Evolutionary conservation across 2,888 invertebrate genomes (phyloP), one percentile per base, ranked within the genome.

Genomic region (Drosophila quinaria): DNA sequence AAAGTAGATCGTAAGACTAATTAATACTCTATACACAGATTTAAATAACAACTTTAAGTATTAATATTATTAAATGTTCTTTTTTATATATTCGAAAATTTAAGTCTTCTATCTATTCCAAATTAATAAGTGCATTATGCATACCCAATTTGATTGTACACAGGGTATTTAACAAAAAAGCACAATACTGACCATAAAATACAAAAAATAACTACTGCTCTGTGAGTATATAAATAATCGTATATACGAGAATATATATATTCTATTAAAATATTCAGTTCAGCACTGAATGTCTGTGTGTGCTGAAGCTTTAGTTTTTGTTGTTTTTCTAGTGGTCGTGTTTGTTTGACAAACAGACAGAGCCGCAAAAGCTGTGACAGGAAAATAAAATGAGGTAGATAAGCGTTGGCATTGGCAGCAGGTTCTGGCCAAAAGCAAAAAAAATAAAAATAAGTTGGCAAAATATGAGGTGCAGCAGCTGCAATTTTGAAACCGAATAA

Each of bases 331-430:
- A 47, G 55, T 44, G 50, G 42, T 35, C 25, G 49, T 67, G 50
- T 62, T 47, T 68, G 64, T 69, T 64, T 64, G 64, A 47, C 59
- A 69, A 67, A 69, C 52, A 58, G 52, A 25, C 37, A 42, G 65
- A 55, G 54, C 59, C 64, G 50, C 69, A 70, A 66, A 70, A 54
- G 52, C 52, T 65, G 65, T 69, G 59, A 65, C 68, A 64, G 64
- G 35, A 64, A 49, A 69, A 58, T 58, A 69, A 69, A 64, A 69
- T 56, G 35, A 68, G 56, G 51, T 56, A 68, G 56, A 68, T 58
- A 58, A 47, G 58, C 58, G 46, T 11, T 39, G 35, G 31, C 17
- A 31, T 33, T 33, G 31, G 22, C 25, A 33, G 41, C 35, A 25
- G 25, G 25, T 25, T 25, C 35, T 35, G 13, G 35, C 2, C 39